Conservation (phyloP, 2,888 invertebrate species). For the Drosophila testacea region DNA sequence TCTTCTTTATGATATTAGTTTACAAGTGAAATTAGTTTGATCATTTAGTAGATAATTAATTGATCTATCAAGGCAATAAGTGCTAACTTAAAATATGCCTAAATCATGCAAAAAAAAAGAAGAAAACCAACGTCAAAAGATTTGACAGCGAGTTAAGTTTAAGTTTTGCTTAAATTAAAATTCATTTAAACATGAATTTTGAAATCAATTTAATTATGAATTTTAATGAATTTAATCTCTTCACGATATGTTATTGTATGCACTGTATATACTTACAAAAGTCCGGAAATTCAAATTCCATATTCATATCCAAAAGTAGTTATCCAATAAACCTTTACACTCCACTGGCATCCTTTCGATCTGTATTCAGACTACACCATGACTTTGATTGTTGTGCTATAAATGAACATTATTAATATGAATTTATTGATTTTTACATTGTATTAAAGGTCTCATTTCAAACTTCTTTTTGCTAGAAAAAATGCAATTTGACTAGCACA, state of each 20-base stretch:
- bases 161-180: not conserved
- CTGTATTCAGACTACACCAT: conserved; percentile 52
- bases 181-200: not conserved
- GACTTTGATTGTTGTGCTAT: conserved; percentile 33
- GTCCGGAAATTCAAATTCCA: conserved; percentile 85
- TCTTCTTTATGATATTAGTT: conserved; percentile 8
- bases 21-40: conserved; percentile 8
- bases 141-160: not conserved
- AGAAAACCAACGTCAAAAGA: not conserved
- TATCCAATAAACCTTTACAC: conserved; percentile 54
- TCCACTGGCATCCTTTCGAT: conserved; percentile 72
- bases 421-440: conserved; percentile 8
- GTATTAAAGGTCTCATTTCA: conserved; percentile 23
- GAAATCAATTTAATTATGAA: too few species aligned
- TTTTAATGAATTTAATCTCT: too few species aligned
- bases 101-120: not conserved
- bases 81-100: conserved; percentile 5
- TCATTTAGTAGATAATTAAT: not conserved
- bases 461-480: conserved; percentile 23
- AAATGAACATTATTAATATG: conserved; percentile 11
- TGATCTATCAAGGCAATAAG: conserved; percentile 5
- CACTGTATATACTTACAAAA: conserved; percentile 77
- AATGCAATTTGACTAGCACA: conserved; percentile 30
- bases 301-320: conserved; percentile 75
- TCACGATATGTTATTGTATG: too few species aligned